Percentiles rank a stretch among this genome's conserved stretches.
phyloP scores from a whole-genome alignment of 2,888 invertebrate species.

The Archips xylosteana region DNA sequence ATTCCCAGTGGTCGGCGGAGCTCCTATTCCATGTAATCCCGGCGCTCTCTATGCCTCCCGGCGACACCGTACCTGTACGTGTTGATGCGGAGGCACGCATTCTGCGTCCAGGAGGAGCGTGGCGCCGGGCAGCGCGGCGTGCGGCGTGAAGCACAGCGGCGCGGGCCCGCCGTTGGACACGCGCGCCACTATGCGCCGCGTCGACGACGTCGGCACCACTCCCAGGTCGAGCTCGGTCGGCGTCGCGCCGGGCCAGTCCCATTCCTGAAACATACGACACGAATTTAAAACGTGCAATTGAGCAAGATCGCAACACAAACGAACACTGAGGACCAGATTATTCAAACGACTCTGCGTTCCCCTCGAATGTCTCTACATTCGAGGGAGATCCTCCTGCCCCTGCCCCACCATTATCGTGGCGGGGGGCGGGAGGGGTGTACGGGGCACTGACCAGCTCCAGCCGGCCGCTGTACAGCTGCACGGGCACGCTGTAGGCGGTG shows the following conservation, averaged over 20 bases:
- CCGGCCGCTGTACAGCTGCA: constrained; percentile 76
- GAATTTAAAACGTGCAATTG: no score
- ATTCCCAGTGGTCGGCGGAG: constrained; percentile 28
- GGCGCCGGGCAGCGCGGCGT: constrained; percentile 55
- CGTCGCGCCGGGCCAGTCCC: constrained; percentile 65
- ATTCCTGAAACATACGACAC: constrained; percentile 56
- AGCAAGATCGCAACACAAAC: no score
- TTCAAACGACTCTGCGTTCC: no score
- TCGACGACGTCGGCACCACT: constrained; percentile 86
- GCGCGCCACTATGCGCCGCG: constrained; percentile 87
- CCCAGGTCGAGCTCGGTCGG: constrained; percentile 85
- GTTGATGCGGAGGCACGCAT: constrained; percentile 39
- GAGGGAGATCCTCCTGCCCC: no score
- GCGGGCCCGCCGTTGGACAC: constrained; percentile 66
- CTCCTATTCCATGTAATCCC: no score
- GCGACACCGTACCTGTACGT: constrained; percentile 58
- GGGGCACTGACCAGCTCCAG: constrained; percentile 63
- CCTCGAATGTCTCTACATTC: no score
- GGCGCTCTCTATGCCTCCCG: constrained; percentile 49
- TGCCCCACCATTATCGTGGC: no score
- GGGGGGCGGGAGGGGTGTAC: no score
- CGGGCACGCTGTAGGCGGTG: constrained; percentile 71
- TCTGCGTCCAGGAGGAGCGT: constrained; percentile 50
- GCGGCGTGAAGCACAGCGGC: constrained; percentile 57
- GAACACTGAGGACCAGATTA: no score